Percentiles rank a stretch among this genome's conserved stretches.
phyloP scores from a whole-genome alignment of 30 jellyfish, hydroid and myxozoan species.

The Morbakka virulenta region DNA sequence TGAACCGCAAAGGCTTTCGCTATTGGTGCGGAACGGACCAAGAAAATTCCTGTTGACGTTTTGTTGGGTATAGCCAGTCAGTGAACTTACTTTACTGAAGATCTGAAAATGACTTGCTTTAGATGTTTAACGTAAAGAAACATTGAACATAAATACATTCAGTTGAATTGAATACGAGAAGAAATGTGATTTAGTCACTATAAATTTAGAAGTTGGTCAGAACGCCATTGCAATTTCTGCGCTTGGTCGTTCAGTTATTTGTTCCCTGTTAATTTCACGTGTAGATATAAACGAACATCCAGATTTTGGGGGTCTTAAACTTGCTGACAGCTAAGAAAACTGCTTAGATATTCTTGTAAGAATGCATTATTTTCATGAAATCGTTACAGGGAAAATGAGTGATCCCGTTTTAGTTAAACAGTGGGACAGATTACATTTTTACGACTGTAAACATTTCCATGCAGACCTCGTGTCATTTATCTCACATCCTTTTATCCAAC shows the following conservation, averaged over 20 bases:
- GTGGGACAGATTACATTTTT: too few species aligned
- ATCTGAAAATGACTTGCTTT: conserved; percentile 3
- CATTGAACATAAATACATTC: conserved; percentile 2
- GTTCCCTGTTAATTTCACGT: conserved; percentile 11
- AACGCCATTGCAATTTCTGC: background rate
- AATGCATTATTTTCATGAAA: background rate
- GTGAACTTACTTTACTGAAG: conserved; percentile 20
- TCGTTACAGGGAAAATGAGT: background rate
- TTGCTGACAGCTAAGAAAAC: background rate
- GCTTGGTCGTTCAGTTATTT: background rate
- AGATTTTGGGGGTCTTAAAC: background rate
- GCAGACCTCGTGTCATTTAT: too few species aligned
- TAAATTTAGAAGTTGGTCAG: background rate
- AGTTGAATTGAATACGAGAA: background rate
- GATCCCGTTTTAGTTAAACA: too few species aligned
- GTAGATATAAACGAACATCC: conserved; percentile 1
- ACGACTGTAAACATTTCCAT: too few species aligned
- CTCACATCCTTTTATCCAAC: too few species aligned
- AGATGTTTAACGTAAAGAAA: background rate
- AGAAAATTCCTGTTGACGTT: background rate
- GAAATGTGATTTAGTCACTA: background rate
- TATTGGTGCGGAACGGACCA: conserved; percentile 24
- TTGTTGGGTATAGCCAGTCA: conserved; percentile 33
- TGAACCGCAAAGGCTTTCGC: too few species aligned
- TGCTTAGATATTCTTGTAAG: too few species aligned